Conservation (phyloP, 2,888 invertebrate species). For the Apomyelois bistriatella region DNA sequence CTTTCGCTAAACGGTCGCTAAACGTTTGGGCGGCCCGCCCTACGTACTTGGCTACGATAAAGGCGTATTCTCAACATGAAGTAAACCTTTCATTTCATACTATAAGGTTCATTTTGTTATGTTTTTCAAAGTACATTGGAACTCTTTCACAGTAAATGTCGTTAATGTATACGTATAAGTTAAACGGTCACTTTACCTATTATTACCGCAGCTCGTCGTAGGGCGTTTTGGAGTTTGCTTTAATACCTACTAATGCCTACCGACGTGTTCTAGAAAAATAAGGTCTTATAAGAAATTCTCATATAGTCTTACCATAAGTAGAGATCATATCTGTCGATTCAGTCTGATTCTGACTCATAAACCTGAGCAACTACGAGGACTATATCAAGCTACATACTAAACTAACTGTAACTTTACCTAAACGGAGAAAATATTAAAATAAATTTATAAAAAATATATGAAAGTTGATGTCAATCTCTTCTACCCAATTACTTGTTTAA, state of each 20-base stretch:
- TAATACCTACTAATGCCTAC: slow-evolving; percentile 29
- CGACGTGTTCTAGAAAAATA: neutral
- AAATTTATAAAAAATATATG: too few species aligned
- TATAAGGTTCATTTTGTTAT: slow-evolving; percentile 28
- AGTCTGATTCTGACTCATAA: too few species aligned
- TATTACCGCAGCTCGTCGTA: slow-evolving; percentile 35
- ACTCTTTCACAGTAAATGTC: slow-evolving; percentile 47
- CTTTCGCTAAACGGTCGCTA: slow-evolving; percentile 75
- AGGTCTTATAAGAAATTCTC: neutral
- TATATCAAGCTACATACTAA: too few species aligned
- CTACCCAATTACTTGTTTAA: too few species aligned
- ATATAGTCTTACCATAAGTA: neutral
- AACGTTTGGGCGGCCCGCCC: slow-evolving; percentile 81
- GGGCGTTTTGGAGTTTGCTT: slow-evolving; percentile 52
- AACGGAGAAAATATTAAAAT: too few species aligned
- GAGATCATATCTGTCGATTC: too few species aligned
- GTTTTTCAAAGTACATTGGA: slow-evolving; percentile 27
- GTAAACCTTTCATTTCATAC: slow-evolving; percentile 32
- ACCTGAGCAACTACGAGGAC: too few species aligned
- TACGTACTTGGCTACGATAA: slow-evolving; percentile 52
- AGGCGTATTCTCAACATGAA: slow-evolving; percentile 34
- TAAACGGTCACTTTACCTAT: slow-evolving; percentile 60
- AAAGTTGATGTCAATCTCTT: too few species aligned
- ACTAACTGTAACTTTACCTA: too few species aligned
- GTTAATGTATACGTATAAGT: slow-evolving; percentile 58